Conservation (phyloP, 2,797 vertebrate genomes). For the Myiotriccus ornatus region DNA sequence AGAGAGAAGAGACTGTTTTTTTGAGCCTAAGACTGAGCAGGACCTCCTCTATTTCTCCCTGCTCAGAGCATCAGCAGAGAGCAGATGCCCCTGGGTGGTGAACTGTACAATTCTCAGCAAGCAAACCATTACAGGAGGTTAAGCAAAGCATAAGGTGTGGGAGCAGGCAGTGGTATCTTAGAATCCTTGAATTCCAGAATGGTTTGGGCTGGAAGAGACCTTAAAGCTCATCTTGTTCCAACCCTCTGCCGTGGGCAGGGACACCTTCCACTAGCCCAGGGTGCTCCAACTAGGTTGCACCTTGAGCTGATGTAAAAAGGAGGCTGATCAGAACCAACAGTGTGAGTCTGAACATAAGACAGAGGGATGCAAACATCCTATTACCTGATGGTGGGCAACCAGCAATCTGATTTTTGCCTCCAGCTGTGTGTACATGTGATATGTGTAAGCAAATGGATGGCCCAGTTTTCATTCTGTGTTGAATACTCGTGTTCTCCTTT, state of each 20-base stretch:
- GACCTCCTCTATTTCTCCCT: not conserved
- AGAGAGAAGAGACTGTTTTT: not conserved
- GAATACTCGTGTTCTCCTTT: not conserved
- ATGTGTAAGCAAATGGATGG: not conserved
- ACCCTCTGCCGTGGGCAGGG: not conserved
- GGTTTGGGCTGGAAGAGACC: not conserved
- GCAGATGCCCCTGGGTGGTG: not conserved
- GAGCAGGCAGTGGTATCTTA: not conserved
- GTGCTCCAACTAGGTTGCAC: not conserved
- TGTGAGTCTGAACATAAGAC: not conserved
- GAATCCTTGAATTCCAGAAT: not conserved
- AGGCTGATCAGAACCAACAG: not conserved
- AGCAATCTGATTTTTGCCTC: not conserved
- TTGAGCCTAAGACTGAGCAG: not conserved
- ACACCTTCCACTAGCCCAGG: no score
- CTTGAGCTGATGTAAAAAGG: not conserved
- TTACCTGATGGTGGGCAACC: not conserved
- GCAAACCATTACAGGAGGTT: not conserved
- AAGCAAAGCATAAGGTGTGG: not conserved
- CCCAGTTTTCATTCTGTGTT: not conserved
- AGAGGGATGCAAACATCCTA: not conserved
- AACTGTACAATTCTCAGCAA: not conserved
- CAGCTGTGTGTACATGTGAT: not conserved
- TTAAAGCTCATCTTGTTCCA: not conserved
- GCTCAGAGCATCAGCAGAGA: not conserved